These are phyloP conservation scores for Glaucomys volans DNA, from an alignment of 2,113 vertebrate species.

Conservation along the genomic window DNA sequence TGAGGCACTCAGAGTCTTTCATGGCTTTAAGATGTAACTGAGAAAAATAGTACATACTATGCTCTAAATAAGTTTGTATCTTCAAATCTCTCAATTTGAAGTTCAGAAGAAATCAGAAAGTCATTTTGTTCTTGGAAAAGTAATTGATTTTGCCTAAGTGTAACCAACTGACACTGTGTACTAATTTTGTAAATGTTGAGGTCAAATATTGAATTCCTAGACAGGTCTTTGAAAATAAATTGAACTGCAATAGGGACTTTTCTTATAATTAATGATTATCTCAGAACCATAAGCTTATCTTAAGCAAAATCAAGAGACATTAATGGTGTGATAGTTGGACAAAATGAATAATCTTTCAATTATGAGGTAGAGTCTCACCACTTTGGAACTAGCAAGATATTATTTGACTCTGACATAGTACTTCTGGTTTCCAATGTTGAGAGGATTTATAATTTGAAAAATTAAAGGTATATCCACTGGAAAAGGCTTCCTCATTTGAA, in stretches of 20 bases:
- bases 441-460: neutral
- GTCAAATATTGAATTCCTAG: neutral
- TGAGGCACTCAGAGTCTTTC: neutral
- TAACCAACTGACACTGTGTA: neutral
- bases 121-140: constrained; percentile 20
- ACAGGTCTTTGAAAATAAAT: neutral
- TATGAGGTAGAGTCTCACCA: no score
- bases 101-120: neutral
- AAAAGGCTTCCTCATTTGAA: neutral
- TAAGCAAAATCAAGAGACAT: no score
- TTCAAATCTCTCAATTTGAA: constrained; percentile 18
- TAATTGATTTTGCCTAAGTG: neutral
- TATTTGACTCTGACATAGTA: neutral
- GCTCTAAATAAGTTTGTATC: constrained; percentile 4
- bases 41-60: neutral
- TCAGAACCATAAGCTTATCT: constrained; percentile 5
- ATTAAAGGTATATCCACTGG: neutral
- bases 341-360: neutral
- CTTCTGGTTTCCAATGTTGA: neutral
- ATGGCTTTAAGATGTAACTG: neutral
- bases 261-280: neutral
- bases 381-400: neutral
- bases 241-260: neutral
- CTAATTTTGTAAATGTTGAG: neutral
- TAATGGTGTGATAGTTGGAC: neutral